phyloP scores from a whole-genome alignment of 2,113 vertebrate species.

The Ahaetulla prasina region DNA sequence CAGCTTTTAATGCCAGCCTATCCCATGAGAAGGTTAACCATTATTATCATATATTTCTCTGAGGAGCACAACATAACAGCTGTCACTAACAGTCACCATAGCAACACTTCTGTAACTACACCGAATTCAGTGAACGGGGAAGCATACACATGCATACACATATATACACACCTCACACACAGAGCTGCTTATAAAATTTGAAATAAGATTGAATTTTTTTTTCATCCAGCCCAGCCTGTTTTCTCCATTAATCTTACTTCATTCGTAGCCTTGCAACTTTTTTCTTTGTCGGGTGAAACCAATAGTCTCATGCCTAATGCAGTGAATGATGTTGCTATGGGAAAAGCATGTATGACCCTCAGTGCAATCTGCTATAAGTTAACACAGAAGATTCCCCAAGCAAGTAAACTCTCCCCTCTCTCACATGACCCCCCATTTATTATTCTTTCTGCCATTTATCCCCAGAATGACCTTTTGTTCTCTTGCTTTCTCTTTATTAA shows the following conservation, averaged over 20 bases:
- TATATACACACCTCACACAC: not conserved
- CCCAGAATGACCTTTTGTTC: not conserved
- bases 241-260: not conserved
- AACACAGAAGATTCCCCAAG: not conserved
- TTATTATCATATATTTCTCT: constrained; percentile 58
- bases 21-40: constrained; percentile 48
- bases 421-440: not conserved
- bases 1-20: constrained; percentile 42
- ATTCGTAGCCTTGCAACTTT: not conserved
- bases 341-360: not conserved
- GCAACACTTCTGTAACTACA: constrained; percentile 75
- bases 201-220: constrained; percentile 22
- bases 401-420: not conserved
- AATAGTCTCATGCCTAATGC: not conserved
- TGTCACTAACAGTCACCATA: constrained; percentile 75
- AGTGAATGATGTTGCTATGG: not conserved
- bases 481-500: not conserved
- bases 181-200: not conserved
- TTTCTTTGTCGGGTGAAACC: constrained; percentile 3
- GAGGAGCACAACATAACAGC: constrained; percentile 67
- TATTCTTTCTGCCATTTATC: not conserved
- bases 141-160: not conserved
- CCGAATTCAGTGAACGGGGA: constrained; percentile 36
- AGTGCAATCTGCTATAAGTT: not conserved
- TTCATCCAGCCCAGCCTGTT: not conserved